Evolutionary conservation across 2,113 vertebrate genomes (phyloP).

Genomic region (Hassar affinis): DNA sequence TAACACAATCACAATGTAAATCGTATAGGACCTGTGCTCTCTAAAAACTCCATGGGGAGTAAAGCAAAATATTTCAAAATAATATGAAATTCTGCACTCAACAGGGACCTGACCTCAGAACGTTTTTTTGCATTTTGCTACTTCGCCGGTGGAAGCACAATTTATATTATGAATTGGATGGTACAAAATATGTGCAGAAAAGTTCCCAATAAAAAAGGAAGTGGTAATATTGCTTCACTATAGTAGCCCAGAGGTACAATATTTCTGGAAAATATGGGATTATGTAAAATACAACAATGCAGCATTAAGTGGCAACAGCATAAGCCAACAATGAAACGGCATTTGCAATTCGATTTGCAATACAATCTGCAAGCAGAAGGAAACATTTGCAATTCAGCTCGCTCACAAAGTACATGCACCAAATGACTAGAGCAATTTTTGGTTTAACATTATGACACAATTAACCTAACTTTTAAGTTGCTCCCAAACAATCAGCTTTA

Average conservation of each 20-base stretch:
- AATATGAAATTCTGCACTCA: not conserved
- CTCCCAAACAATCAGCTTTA: not conserved
- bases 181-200: not conserved
- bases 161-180: not conserved
- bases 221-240: not conserved
- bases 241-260: not conserved
- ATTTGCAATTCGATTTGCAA: not conserved
- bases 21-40: not conserved
- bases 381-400: not conserved
- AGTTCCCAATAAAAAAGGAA: not conserved
- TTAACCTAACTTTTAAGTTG: not conserved
- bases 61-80: constrained; percentile 4
- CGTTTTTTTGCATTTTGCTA: not conserved
- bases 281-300: not conserved
- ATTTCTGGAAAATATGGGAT: not conserved
- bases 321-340: not conserved
- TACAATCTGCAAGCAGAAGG: not conserved
- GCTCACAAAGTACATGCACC: not conserved
- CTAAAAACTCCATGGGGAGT: not conserved
- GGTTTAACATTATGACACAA: not conserved
- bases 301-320: not conserved
- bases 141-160: not conserved
- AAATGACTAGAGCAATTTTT: not conserved
- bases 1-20: constrained; percentile 12
- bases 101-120: not conserved